phyloP scores from a whole-genome alignment of 2,888 invertebrate species.

The Drosophila nigritarsus region DNA sequence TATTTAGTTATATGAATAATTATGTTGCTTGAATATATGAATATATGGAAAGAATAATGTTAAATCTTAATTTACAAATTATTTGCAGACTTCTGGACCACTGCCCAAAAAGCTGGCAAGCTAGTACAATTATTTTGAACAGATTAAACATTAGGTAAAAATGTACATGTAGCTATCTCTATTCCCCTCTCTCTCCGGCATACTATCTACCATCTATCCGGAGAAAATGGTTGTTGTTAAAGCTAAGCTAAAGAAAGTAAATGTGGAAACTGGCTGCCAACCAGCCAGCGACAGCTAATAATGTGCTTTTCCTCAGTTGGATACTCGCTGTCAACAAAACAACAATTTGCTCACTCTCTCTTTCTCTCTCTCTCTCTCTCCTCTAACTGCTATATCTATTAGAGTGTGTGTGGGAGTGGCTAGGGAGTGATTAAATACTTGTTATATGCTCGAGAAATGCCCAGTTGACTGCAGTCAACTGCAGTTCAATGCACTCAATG shows the following conservation, averaged over 20 bases:
- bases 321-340: constrained; percentile 36
- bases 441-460: constrained; percentile 27
- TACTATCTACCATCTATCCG: constrained; percentile 1
- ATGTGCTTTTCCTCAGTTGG: constrained; percentile 43
- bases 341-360: constrained; percentile 32
- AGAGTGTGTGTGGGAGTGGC: constrained; percentile 13
- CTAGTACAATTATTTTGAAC: constrained; percentile 30
- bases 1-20: background rate
- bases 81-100: background rate
- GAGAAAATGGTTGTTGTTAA: constrained; percentile 29
- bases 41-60: background rate
- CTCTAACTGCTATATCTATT: background rate
- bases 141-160: constrained; percentile 34
- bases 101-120: constrained; percentile 4
- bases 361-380: background rate
- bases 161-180: constrained; percentile 22
- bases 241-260: constrained; percentile 26
- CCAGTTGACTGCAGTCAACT: constrained; percentile 28
- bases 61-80: background rate
- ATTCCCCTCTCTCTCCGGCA: background rate
- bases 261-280: constrained; percentile 46
- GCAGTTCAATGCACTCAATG: constrained; percentile 52
- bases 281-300: constrained; percentile 1
- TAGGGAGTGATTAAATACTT: constrained; percentile 49
- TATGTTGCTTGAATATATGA: background rate